A percentile compares a stretch with the other conserved stretches of the same genome.
Conservation (phyloP, 2,888 invertebrate genomes). For the Sycophila texana region DNA sequence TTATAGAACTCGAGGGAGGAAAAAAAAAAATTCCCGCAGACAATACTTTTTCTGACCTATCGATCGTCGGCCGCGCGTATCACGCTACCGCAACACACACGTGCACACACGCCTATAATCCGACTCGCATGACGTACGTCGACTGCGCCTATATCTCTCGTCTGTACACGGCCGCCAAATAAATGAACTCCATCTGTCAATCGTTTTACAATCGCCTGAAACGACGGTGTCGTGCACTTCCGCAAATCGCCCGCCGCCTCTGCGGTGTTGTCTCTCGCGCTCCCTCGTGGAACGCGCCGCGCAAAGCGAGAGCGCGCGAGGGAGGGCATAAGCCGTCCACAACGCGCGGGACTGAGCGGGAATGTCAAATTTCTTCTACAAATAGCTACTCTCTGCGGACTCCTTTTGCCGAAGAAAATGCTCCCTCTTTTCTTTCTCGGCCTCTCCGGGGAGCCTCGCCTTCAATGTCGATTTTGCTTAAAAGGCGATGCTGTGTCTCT, state of each 20-base stretch:
- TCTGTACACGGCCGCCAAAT: constrained; percentile 4
- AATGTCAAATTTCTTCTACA: constrained; percentile 67
- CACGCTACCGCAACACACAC: neutral
- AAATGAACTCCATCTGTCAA: constrained; percentile 56
- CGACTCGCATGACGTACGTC: neutral
- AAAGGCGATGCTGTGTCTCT: constrained; percentile 54
- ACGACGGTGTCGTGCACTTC: constrained; percentile 37
- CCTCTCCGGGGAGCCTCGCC: constrained; percentile 52
- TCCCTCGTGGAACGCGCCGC: neutral
- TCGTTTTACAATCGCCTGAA: constrained; percentile 52
- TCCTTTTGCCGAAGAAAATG: constrained; percentile 59
- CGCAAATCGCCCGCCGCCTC: constrained; percentile 26
- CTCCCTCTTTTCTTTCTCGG: constrained; percentile 34
- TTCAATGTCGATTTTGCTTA: constrained; percentile 64
- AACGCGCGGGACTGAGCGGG: constrained; percentile 59
- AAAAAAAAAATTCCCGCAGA: too few species aligned
- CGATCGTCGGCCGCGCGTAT: too few species aligned
- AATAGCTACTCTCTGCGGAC: constrained; percentile 60
- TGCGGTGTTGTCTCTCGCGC: constrained; percentile 26
- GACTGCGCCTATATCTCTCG: neutral
- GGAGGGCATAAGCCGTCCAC: neutral
- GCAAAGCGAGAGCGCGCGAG: too few species aligned
- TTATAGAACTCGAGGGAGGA: too few species aligned
- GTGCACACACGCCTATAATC: neutral
- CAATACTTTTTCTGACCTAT: too few species aligned